These are phyloP conservation scores for Neelides folsomi DNA, from an alignment of 2,888 invertebrate genomes.

Conservation along the genomic window DNA sequence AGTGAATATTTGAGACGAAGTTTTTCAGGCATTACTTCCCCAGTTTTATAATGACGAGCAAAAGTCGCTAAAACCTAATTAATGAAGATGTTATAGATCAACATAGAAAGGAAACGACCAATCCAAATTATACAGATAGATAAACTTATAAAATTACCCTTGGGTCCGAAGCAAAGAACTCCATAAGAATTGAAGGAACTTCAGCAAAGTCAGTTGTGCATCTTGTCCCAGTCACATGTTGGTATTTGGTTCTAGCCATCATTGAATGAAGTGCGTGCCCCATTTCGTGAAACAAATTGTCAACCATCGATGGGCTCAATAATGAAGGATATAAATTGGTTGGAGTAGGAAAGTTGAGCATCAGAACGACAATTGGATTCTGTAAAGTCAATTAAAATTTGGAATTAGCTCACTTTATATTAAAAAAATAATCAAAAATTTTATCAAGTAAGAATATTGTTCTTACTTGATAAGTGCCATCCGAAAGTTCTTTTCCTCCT, in stretches of 20 bases:
- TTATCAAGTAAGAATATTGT: neutral
- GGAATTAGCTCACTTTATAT: neutral
- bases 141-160: slow-evolving; percentile 43
- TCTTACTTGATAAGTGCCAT: slow-evolving; percentile 66
- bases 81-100: slow-evolving; percentile 14
- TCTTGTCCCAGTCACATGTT: slow-evolving; percentile 93
- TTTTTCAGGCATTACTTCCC: slow-evolving; percentile 64
- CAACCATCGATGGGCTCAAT: slow-evolving; percentile 69
- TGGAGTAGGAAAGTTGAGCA: slow-evolving; percentile 71
- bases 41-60: slow-evolving; percentile 81
- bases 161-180: slow-evolving; percentile 85
- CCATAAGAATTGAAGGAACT: slow-evolving; percentile 97
- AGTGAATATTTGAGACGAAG: slow-evolving; percentile 67
- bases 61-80: slow-evolving; percentile 62
- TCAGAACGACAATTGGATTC: slow-evolving; percentile 82
- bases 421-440: neutral
- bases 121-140: neutral
- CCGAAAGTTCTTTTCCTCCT: slow-evolving; percentile 66
- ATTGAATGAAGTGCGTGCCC: slow-evolving; percentile 99
- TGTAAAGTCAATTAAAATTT: slow-evolving; percentile 36
- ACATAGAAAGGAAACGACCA: slow-evolving; percentile 4
- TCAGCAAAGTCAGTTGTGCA: slow-evolving; percentile 98
- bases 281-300: slow-evolving; percentile 97
- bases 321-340: slow-evolving; percentile 51
- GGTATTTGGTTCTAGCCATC: slow-evolving; percentile 86